These are phyloP conservation scores for Paracanthobrama guichenoti DNA, from an alignment of 2,113 vertebrate species.

Conservation along the genomic window DNA sequence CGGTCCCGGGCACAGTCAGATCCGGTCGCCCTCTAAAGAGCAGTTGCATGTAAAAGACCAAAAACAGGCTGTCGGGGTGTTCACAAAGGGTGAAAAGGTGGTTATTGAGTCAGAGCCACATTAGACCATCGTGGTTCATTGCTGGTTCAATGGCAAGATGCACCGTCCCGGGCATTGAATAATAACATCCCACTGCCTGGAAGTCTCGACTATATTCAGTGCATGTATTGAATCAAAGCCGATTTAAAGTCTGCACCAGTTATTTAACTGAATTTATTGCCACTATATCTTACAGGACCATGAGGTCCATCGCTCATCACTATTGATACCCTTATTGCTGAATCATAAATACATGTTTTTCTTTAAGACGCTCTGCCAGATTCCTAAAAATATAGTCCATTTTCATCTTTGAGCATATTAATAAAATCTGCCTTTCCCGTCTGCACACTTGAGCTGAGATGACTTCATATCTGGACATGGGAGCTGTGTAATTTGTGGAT, in stretches of 20 bases:
- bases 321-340: not conserved
- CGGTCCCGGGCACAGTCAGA: too few relatives aligned
- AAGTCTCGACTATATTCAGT: not conserved
- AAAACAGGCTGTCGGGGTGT: too few relatives aligned
- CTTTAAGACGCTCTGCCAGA: not conserved
- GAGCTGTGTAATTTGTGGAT: conserved; percentile 40
- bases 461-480: conserved; percentile 42
- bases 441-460: not conserved
- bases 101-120: too few relatives aligned
- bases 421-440: conserved; percentile 20
- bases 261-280: not conserved
- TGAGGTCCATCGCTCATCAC: not conserved
- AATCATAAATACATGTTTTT: not conserved
- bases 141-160: too few relatives aligned
- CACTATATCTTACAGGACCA: not conserved
- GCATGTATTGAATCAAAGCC: not conserved
- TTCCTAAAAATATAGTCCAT: not conserved
- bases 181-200: too few relatives aligned
- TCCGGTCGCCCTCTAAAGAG: too few relatives aligned
- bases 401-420: conserved; percentile 34
- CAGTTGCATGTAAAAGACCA: too few relatives aligned
- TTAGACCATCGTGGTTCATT: too few relatives aligned
- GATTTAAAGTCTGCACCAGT: not conserved
- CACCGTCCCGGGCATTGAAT: too few relatives aligned
- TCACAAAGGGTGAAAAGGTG: too few relatives aligned